These are phyloP conservation scores for Meles meles DNA, from an alignment of 2,113 vertebrate genomes.

Conservation along the genomic window DNA sequence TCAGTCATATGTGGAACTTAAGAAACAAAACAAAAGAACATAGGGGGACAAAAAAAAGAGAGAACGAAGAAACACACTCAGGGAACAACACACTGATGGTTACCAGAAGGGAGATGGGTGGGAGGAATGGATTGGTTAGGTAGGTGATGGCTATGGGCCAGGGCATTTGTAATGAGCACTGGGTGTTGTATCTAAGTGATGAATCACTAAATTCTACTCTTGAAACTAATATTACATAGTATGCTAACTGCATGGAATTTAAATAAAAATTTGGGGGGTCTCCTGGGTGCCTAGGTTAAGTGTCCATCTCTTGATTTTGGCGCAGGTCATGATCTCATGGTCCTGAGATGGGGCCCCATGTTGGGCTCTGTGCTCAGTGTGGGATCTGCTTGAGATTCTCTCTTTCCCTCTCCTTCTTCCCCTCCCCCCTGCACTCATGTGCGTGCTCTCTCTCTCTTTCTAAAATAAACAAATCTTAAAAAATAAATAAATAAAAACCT, in stretches of 20 bases:
- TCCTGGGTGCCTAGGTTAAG: background rate
- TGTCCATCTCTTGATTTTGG: background rate
- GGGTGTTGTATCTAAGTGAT: background rate
- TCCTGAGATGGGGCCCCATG: background rate
- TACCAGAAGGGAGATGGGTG: background rate
- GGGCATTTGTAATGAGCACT: background rate
- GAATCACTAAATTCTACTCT: background rate
- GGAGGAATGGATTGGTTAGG: background rate
- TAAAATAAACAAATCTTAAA: background rate
- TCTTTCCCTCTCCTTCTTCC: background rate
- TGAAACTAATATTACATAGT: background rate
- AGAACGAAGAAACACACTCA: background rate
- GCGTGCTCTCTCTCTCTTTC: background rate
- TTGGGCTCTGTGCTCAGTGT: background rate
- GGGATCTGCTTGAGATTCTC: background rate
- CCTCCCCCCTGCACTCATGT: background rate
- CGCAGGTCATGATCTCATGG: background rate
- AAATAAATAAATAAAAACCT: background rate
- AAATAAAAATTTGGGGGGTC: background rate
- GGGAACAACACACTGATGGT: background rate
- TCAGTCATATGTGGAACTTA: background rate
- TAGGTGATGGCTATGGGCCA: background rate
- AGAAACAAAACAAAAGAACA: background rate
- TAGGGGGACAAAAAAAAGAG: background rate
- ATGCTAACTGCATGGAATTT: background rate